These are phyloP conservation scores for Gadus macrocephalus DNA, from an alignment of 2,113 vertebrate genomes.

Conservation along the genomic window DNA sequence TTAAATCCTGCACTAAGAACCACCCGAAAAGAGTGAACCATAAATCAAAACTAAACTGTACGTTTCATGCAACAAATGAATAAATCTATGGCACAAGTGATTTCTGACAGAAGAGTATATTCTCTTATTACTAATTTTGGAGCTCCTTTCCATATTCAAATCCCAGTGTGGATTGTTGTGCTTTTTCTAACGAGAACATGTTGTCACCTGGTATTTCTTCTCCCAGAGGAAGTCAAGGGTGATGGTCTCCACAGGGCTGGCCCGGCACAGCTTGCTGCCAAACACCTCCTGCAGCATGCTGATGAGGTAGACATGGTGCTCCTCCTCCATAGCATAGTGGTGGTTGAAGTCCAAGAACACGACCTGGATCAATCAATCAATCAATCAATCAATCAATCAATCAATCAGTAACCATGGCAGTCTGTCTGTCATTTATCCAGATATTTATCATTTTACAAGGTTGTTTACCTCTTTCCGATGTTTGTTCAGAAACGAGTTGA, in stretches of 20 bases:
- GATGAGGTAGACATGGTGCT: slow-evolving; percentile 83
- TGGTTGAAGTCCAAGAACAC: slow-evolving; percentile 97
- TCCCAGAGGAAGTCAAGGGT: slow-evolving; percentile 86
- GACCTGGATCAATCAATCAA: slow-evolving; percentile 63
- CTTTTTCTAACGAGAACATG: neutral
- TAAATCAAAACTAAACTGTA: no score
- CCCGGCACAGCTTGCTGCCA: slow-evolving; percentile 80
- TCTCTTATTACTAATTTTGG: no score
- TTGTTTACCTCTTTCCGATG: slow-evolving; percentile 71
- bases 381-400: neutral
- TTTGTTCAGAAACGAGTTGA: slow-evolving; percentile 79
- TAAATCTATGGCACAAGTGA: no score
- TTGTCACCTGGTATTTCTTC: slow-evolving; percentile 81
- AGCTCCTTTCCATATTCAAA: no score
- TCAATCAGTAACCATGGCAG: neutral
- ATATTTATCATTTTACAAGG: neutral
- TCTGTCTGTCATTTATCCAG: neutral
- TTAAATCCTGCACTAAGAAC: no score
- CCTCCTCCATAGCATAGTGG: slow-evolving; percentile 90
- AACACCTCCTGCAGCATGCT: slow-evolving; percentile 83
- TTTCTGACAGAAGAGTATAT: no score
- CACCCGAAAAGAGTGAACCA: no score
- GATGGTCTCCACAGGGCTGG: slow-evolving; percentile 80
- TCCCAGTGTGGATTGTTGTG: no score
- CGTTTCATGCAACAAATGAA: no score